Percentiles rank a stretch among this genome's conserved stretches.
Conservation (phyloP, 64 coral and sea anemone genomes). For the Acropora yongei region DNA sequence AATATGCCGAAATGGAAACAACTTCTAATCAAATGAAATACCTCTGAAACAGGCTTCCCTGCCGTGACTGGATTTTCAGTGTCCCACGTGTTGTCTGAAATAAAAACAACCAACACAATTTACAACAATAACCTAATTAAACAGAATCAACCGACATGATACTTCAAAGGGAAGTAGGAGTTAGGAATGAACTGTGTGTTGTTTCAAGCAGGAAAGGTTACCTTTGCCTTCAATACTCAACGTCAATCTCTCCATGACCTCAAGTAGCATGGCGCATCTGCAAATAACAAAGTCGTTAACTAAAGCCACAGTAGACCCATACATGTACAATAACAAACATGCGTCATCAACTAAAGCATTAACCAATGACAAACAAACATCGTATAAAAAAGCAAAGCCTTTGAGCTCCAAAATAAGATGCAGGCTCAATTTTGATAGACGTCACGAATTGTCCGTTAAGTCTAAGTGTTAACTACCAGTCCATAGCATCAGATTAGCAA, state of each 20-base stretch:
- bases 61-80: neutral
- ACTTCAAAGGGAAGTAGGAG: no score
- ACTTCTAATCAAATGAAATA: neutral
- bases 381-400: no score
- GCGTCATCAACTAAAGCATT: no score
- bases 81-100: slow-evolving; percentile 10
- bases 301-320: neutral
- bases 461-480: no score
- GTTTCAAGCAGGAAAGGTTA: neutral
- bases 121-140: neutral
- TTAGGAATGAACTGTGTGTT: no score
- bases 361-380: no score
- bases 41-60: slow-evolving; percentile 11
- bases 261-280: slow-evolving; percentile 67
- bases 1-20: neutral
- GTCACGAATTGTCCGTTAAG: no score
- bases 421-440: no score
- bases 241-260: slow-evolving; percentile 67
- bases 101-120: neutral
- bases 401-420: no score
- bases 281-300: neutral
- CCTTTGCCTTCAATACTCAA: slow-evolving; percentile 58
- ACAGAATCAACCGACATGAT: neutral
- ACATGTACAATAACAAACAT: no score
- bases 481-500: no score